Percentiles rank a stretch among this genome's conserved stretches.
These are phyloP conservation scores for Cardinalis cardinalis DNA, from an alignment of 2,113 vertebrate genomes.

Conservation along the genomic window DNA sequence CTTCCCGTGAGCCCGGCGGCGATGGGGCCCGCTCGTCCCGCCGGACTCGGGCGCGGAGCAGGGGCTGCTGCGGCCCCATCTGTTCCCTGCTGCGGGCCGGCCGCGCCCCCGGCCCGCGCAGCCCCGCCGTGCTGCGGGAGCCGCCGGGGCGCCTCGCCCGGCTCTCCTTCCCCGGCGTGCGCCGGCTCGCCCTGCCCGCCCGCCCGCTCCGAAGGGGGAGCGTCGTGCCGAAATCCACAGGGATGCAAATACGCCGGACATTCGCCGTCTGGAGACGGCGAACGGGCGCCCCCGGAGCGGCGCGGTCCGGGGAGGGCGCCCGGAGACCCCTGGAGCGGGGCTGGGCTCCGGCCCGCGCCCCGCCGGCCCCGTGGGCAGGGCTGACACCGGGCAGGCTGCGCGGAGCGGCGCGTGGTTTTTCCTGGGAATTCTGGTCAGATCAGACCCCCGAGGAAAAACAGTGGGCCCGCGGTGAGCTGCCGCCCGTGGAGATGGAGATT, in stretches of 20 bases:
- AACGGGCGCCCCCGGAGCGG: not conserved
- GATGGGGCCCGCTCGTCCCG: not conserved
- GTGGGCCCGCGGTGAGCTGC: not conserved
- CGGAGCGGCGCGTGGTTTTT: not conserved
- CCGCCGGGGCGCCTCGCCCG: not conserved
- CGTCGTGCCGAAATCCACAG: not conserved
- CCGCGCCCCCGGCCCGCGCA: not conserved
- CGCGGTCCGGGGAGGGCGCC: not conserved
- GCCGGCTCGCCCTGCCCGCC: not conserved
- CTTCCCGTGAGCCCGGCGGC: not conserved
- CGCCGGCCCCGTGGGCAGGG: not conserved
- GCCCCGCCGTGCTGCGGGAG: not conserved
- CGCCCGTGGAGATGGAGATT: not conserved
- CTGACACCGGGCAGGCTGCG: not conserved
- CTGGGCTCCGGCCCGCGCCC: not conserved
- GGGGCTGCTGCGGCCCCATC: not conserved
- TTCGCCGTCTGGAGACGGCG: not conserved
- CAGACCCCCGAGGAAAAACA: accelerated
- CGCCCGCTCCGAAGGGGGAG: not conserved
- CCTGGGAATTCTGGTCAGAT: not conserved
- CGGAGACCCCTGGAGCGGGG: too few relatives aligned
- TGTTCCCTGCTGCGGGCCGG: not conserved
- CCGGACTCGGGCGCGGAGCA: not conserved
- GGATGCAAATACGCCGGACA: not conserved
- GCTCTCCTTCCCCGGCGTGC: not conserved